A percentile compares a stretch with the other conserved stretches of the same genome.
Evolutionary conservation across 2,888 invertebrate genomes (phyloP).

Genomic region (Camponotus fellah): DNA sequence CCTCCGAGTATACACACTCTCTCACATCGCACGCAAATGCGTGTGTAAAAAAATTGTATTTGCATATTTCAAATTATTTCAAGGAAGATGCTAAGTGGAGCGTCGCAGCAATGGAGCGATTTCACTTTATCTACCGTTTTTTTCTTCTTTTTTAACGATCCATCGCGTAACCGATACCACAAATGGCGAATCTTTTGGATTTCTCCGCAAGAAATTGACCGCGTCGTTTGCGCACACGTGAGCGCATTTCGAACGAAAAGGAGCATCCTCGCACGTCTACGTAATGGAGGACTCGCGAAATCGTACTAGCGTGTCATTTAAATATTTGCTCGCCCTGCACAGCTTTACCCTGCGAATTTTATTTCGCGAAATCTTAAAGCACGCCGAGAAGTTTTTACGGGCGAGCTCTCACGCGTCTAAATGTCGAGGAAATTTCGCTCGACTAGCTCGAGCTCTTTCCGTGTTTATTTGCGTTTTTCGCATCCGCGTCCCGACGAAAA

Average conservation of each 20-base stretch:
- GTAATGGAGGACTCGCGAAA: constrained; percentile 26
- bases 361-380: constrained; percentile 21
- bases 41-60: constrained; percentile 71
- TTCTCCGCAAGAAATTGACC: constrained; percentile 55
- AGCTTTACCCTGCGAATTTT: constrained; percentile 36
- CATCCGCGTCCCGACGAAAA: constrained; percentile 46
- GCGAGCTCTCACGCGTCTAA: constrained; percentile 11
- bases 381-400: constrained; percentile 6
- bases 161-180: constrained; percentile 66
- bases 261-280: constrained; percentile 41
- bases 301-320: constrained; percentile 39
- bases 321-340: constrained; percentile 39
- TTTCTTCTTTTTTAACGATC: constrained; percentile 21
- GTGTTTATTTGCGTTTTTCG: constrained; percentile 53
- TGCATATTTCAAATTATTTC: constrained; percentile 82
- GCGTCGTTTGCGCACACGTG: constrained; percentile 8
- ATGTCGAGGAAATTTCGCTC: constrained; percentile 35
- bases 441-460: neutral
- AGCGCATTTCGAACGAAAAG: neutral
- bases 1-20: constrained; percentile 48
- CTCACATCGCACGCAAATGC: constrained; percentile 62
- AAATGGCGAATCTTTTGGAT: constrained; percentile 37
- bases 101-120: constrained; percentile 71
- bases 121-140: constrained; percentile 61
- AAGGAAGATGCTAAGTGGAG: constrained; percentile 76